phyloP scores from a whole-genome alignment of 2,113 vertebrate genomes.

The Tachuris rubrigastra region DNA sequence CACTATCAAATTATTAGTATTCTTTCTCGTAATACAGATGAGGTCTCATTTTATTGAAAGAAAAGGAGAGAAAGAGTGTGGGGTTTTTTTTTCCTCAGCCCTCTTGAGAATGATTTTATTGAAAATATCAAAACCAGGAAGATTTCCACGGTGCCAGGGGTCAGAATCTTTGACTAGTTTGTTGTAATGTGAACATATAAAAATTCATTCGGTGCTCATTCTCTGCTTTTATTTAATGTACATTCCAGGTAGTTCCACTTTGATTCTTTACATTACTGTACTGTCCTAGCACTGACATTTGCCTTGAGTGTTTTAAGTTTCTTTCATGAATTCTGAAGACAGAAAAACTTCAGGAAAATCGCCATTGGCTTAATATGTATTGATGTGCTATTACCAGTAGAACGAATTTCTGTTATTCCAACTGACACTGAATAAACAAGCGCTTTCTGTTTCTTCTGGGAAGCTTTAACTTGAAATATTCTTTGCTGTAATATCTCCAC shows the following conservation, averaged over 20 bases:
- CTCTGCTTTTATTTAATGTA: conserved; percentile 79
- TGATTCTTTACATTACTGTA: conserved; percentile 69
- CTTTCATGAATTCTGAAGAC: conserved; percentile 37
- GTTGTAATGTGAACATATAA: conserved; percentile 74
- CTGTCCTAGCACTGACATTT: conserved; percentile 51
- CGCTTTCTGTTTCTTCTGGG: neutral
- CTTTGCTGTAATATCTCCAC: neutral
- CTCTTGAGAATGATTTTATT: conserved; percentile 77
- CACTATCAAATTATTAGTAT: conserved; percentile 76
- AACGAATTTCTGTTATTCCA: neutral
- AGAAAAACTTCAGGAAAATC: conserved; percentile 31
- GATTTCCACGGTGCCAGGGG: conserved; percentile 71
- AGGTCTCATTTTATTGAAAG: conserved; percentile 75
- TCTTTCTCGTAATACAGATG: conserved; percentile 70
- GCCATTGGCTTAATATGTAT: conserved; percentile 16
- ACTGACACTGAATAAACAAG: conserved; percentile 22
- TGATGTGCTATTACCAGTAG: neutral
- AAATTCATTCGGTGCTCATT: conserved; percentile 75
- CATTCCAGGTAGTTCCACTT: conserved; percentile 62
- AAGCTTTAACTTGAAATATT: neutral
- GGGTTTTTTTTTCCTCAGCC: neutral
- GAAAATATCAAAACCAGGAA: conserved; percentile 73
- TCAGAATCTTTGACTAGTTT: conserved; percentile 77
- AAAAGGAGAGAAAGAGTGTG: neutral
- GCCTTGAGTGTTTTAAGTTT: conserved; percentile 61